Conservation (phyloP, 2,888 invertebrate species). For the Andrena bicolor region DNA sequence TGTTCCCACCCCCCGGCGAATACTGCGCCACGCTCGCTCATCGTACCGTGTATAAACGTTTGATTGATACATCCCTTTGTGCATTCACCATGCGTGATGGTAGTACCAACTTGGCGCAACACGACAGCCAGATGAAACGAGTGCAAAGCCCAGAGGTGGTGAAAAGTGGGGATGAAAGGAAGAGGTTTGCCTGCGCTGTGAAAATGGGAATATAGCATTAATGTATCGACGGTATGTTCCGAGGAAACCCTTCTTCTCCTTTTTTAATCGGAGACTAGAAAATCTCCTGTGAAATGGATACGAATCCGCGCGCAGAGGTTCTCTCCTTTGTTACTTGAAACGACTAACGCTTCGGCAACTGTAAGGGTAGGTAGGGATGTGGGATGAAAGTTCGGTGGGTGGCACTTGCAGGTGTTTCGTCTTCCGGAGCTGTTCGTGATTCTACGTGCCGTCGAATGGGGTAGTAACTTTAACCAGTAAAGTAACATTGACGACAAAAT, state of each 20-base stretch:
- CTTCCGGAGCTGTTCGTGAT: neutral
- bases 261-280: slow-evolving; percentile 1
- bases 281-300: slow-evolving; percentile 14
- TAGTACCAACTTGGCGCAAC: neutral
- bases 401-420: neutral
- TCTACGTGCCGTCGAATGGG: neutral
- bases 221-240: neutral
- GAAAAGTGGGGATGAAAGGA: slow-evolving; percentile 12
- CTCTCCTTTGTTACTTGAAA: neutral
- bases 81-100: neutral
- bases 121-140: slow-evolving; percentile 4
- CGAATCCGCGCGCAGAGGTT: neutral
- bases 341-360: slow-evolving; percentile 4
- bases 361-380: neutral
- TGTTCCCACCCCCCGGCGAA: slow-evolving; percentile 30
- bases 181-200: neutral
- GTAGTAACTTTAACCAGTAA: too few species aligned
- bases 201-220: slow-evolving; percentile 7
- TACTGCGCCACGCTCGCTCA: slow-evolving; percentile 10
- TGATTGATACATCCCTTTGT: slow-evolving; percentile 50
- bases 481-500: neutral
- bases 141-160: neutral
- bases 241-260: neutral
- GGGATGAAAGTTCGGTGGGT: neutral
- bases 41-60: slow-evolving; percentile 45